These are phyloP conservation scores for Vulpes vulpes DNA, from an alignment of 2,113 vertebrate genomes.

Conservation along the genomic window DNA sequence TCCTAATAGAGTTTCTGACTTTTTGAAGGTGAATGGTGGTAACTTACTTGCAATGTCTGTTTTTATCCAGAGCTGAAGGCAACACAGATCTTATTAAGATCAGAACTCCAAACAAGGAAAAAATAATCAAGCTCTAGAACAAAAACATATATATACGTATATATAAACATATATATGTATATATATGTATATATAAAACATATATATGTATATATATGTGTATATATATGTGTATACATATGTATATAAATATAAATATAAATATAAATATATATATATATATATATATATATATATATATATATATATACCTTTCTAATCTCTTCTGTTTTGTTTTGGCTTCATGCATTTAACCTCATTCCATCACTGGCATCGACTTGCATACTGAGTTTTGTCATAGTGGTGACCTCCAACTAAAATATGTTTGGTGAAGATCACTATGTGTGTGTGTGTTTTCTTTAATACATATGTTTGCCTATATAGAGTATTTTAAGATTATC, in stretches of 20 bases:
- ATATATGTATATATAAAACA: too few species aligned
- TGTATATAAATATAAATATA: too few species aligned
- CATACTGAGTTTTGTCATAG: background rate
- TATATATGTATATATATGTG: too few species aligned
- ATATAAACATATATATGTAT: too few species aligned
- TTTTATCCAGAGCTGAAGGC: slow-evolving; percentile 58
- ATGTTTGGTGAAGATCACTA: background rate
- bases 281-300: background rate
- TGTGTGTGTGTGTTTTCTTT: slow-evolving; percentile 12
- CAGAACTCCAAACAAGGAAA: slow-evolving; percentile 26
- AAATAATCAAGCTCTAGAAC: slow-evolving; percentile 52
- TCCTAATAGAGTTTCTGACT: slow-evolving; percentile 59
- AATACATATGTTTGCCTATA: background rate
- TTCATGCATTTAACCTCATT: slow-evolving; percentile 39
- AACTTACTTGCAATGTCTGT: slow-evolving; percentile 16
- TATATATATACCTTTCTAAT: slow-evolving; percentile 50
- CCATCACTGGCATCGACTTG: slow-evolving; percentile 21
- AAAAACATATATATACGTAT: background rate
- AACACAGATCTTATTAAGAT: slow-evolving; percentile 76
- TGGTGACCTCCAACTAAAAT: slow-evolving; percentile 32
- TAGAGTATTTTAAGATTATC: background rate
- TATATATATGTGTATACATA: background rate
- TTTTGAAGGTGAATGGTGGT: slow-evolving; percentile 47
- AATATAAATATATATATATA: too few species aligned
- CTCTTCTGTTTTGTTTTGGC: slow-evolving; percentile 39